Evolutionary conservation across 2,113 vertebrate species (phyloP).

Genomic region (Lophura nycthemera): DNA sequence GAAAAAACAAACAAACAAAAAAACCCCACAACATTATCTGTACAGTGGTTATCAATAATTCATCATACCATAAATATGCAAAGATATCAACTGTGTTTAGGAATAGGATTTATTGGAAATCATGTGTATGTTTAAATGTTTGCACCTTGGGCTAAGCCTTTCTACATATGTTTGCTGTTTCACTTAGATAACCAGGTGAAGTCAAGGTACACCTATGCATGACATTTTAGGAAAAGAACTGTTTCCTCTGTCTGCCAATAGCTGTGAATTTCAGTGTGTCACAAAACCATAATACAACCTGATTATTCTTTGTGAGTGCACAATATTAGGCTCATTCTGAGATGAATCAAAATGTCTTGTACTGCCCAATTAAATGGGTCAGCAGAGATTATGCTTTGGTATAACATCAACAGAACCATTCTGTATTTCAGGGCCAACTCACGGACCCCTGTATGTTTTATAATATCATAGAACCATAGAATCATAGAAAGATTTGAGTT

Average conservation of each 20-base stretch:
- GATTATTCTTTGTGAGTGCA: neutral
- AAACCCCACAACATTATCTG: neutral
- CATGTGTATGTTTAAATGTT: neutral
- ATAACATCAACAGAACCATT: neutral
- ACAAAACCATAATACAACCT: neutral
- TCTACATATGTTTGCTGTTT: neutral
- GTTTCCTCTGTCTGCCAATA: neutral
- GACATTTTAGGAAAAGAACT: neutral
- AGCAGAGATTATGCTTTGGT: neutral
- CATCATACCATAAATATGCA: neutral
- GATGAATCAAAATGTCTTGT: neutral
- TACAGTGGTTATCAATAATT: conserved; percentile 41
- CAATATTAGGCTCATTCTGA: neutral
- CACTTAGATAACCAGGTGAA: neutral
- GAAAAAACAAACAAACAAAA: neutral
- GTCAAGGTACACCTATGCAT: neutral
- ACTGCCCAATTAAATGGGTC: neutral
- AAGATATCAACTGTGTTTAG: conserved; percentile 13
- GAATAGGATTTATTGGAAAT: neutral
- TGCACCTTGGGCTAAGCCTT: neutral
- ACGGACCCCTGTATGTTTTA: neutral
- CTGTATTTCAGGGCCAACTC: neutral
- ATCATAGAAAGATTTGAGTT: neutral
- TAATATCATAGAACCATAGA: neutral
- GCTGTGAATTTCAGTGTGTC: neutral